These are phyloP conservation scores for Eupelmus urozonus DNA, from an alignment of 2,888 invertebrate genomes.

Conservation along the genomic window DNA sequence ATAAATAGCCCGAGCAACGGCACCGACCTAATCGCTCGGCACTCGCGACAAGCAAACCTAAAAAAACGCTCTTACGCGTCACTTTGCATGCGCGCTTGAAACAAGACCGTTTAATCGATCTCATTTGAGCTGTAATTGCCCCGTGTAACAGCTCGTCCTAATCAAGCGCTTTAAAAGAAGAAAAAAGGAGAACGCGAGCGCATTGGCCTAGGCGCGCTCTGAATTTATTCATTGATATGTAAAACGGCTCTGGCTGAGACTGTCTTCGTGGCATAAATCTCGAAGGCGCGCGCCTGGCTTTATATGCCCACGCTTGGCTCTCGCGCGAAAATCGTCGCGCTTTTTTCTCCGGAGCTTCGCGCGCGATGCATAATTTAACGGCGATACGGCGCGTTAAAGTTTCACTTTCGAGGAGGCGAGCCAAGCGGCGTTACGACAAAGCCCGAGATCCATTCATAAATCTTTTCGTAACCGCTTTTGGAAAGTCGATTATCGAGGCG, in stretches of 20 bases:
- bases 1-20: neutral
- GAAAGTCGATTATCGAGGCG: conserved; percentile 17
- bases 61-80: neutral
- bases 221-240: conserved; percentile 58
- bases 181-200: neutral
- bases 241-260: conserved; percentile 8
- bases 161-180: neutral
- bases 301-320: neutral
- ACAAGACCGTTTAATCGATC: conserved; percentile 4
- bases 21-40: neutral
- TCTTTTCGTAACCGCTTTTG: conserved; percentile 17
- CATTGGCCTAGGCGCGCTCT: neutral
- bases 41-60: neutral
- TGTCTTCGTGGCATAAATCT: conserved; percentile 52
- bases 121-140: conserved; percentile 20
- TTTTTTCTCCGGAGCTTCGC: neutral
- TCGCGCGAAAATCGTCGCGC: conserved; percentile 16
- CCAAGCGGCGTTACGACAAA: no score
- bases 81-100: neutral
- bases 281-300: neutral
- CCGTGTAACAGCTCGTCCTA: neutral
- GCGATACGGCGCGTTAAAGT: neutral
- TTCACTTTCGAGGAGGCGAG: conserved; percentile 1
- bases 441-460: conserved; percentile 32
- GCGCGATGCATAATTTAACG: neutral